These are phyloP conservation scores for Drosophila neutralis DNA, from an alignment of 2,888 invertebrate species.

Conservation along the genomic window DNA sequence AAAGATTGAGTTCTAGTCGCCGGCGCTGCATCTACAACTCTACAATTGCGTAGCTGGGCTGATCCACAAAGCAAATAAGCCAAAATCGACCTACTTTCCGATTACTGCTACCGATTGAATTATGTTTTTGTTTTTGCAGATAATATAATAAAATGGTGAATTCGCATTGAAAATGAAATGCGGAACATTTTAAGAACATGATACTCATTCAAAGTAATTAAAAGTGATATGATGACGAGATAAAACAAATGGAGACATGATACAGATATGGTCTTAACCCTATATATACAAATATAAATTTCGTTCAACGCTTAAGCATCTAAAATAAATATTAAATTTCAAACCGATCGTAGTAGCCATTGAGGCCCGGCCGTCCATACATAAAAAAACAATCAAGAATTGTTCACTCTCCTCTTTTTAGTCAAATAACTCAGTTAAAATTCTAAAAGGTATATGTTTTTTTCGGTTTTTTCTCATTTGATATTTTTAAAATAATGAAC, in stretches of 20 bases:
- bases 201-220: background rate
- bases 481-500: background rate
- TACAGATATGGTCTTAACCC: background rate
- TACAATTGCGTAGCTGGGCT: slow-evolving; percentile 57
- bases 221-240: background rate
- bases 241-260: background rate
- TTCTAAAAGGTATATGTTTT: background rate
- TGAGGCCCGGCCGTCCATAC: background rate
- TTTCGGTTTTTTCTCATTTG: background rate
- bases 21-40: slow-evolving; percentile 33
- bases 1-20: slow-evolving; percentile 18
- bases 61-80: slow-evolving; percentile 78
- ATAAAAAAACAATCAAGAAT: background rate
- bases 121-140: slow-evolving; percentile 32
- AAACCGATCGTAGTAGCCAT: background rate
- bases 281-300: background rate
- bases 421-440: background rate
- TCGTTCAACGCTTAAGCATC: background rate
- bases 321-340: background rate
- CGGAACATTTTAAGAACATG: background rate
- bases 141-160: slow-evolving; percentile 41
- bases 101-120: slow-evolving; percentile 5
- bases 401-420: background rate
- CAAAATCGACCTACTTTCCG: slow-evolving; percentile 68
- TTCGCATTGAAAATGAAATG: slow-evolving; percentile 14